Conservation (phyloP, 1,140 invertebrate genomes). For the Eumeta japonica region DNA sequence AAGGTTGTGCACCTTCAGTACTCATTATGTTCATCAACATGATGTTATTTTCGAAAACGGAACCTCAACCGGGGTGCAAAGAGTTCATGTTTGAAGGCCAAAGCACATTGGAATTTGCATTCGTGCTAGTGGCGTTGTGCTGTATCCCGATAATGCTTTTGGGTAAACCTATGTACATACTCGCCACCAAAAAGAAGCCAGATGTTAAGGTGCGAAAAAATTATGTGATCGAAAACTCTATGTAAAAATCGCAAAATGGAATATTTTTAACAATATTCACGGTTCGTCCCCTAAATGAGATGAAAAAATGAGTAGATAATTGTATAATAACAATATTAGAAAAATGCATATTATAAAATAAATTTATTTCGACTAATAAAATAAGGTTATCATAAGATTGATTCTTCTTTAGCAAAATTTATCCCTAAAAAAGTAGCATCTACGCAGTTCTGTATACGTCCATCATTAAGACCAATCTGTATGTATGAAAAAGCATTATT, state of each 20-base stretch:
- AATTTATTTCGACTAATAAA: too few species aligned
- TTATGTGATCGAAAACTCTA: background rate
- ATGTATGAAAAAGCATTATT: too few species aligned
- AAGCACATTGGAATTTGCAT: constrained; percentile 66
- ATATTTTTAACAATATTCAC: background rate
- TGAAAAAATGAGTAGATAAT: too few species aligned
- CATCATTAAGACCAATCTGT: too few species aligned
- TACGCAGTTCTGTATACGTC: too few species aligned
- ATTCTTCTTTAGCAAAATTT: too few species aligned
- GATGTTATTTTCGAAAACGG: constrained; percentile 72
- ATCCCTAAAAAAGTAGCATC: too few species aligned
- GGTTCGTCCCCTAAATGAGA: background rate
- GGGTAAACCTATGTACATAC: constrained; percentile 83
- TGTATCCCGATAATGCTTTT: constrained; percentile 93
- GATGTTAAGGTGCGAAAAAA: constrained; percentile 26
- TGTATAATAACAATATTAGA: too few species aligned
- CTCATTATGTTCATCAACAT: constrained; percentile 91
- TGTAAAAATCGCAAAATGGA: background rate
- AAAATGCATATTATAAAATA: constrained; percentile 1
- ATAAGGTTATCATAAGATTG: too few species aligned
- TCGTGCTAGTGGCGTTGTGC: constrained; percentile 72
- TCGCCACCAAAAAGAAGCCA: constrained; percentile 30
- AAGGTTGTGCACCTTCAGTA: constrained; percentile 82
- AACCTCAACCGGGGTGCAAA: constrained; percentile 58
- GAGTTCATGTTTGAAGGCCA: constrained; percentile 76